phyloP scores from a whole-genome alignment of 2,888 invertebrate genomes.

The Parascotia fuliginaria region DNA sequence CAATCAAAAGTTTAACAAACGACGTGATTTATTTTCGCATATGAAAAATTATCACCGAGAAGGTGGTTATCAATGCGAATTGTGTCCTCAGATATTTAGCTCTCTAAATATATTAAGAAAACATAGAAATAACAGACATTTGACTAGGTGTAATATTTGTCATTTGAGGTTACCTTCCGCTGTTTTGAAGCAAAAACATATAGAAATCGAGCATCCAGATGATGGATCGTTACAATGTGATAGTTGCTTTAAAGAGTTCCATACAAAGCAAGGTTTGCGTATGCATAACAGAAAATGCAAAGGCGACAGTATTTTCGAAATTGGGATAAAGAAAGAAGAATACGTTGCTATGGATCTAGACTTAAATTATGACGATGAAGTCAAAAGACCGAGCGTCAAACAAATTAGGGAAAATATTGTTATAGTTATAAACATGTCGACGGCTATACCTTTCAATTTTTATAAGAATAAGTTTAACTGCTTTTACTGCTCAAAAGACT shows the following conservation, averaged over 20 bases:
- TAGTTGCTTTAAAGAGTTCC: slow-evolving; percentile 72
- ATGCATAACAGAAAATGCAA: slow-evolving; percentile 77
- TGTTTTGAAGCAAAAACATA: slow-evolving; percentile 72
- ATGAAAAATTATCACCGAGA: slow-evolving; percentile 80
- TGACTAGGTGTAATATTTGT: slow-evolving; percentile 72
- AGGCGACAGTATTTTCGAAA: slow-evolving; percentile 57
- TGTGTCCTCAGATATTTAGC: slow-evolving; percentile 68
- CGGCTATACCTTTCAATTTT: slow-evolving; percentile 79
- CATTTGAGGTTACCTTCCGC: slow-evolving; percentile 73
- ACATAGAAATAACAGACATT: slow-evolving; percentile 71
- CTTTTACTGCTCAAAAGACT: slow-evolving; percentile 79
- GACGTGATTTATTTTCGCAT: slow-evolving; percentile 74
- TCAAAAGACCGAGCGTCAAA: slow-evolving; percentile 72
- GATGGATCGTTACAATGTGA: slow-evolving; percentile 73
- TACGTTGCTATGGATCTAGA: slow-evolving; percentile 66
- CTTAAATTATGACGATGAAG: slow-evolving; percentile 58
- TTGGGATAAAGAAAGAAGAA: slow-evolving; percentile 67
- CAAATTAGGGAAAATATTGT: slow-evolving; percentile 76
- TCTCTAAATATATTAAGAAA: slow-evolving; percentile 74
- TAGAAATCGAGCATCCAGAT: slow-evolving; percentile 75
- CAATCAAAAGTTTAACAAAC: slow-evolving; percentile 76
- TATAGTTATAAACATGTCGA: slow-evolving; percentile 77
- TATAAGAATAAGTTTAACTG: slow-evolving; percentile 81
- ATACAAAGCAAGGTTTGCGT: slow-evolving; percentile 74
- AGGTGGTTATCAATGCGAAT: slow-evolving; percentile 74